Base-by-base conservation (phyloP, 2,797 vertebrate genomes). In the Manis pentadactyla region DNA sequence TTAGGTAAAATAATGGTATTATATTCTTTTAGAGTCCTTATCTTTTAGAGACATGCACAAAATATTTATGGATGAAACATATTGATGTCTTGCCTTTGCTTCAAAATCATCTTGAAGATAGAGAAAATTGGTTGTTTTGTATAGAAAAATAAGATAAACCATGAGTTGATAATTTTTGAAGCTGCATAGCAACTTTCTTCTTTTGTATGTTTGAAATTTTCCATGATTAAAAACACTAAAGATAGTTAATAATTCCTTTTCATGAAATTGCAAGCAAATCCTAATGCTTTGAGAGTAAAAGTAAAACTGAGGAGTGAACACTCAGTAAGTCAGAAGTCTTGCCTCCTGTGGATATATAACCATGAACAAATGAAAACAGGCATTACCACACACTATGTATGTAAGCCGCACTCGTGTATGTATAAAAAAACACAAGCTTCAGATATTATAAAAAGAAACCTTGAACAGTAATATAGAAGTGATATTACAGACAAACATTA, bases 201-300 rank as follows among this genome's bases (percentile, higher is more conserved):
- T 90, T 49, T 66, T 4, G 11, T 64, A 34, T 55, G 49, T 64
- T 87, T 68, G 25, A 55, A 63, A 19, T 4, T 88, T 75, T 71
- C 37, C 23, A 37, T 55, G 27, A n/a, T 85, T 37, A 85, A 27
- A 71, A 69, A 64, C 59, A 59, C 39, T 11, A 18, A 27, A 39
- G 12, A 29, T 8, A 55, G 27, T 17, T 77, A 6, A 3, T 68
- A 29, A 68, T 82, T 42, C 7, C 31, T 92, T 63, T 97, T 98
- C 98, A 63, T 61, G 98, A 99, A 98, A 97, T 97, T 97, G 98
- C 97, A 94, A 98, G 97, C 97, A 96, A 99, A 98, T 98, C 94
- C 97, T 96, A 98, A 98, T 75, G 97, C 97, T 98, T 98, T 98
- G 98, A 95, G 97, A 97, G 73, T 97, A n/a, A n/a, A n/a, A n/a